Conservation (phyloP, 1,140 invertebrate genomes). For the Hestina assimilis region DNA sequence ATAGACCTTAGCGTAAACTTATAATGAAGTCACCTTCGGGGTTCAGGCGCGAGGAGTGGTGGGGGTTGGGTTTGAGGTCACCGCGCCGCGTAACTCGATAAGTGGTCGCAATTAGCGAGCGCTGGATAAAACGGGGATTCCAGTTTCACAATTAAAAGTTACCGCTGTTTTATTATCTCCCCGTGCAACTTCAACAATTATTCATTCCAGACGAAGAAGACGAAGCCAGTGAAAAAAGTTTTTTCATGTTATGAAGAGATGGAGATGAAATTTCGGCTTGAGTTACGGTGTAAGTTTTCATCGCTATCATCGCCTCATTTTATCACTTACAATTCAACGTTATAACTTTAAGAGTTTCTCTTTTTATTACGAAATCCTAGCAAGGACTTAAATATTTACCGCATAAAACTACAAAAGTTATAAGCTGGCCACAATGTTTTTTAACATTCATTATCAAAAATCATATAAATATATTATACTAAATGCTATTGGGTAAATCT, state of each 20-base stretch:
- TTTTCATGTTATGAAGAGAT: constrained; percentile 1
- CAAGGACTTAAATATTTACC: no score
- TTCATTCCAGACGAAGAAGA: constrained; percentile 17
- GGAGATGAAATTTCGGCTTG: constrained; percentile 3
- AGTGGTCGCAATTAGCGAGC: constrained; percentile 27
- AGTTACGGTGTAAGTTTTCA: not conserved
- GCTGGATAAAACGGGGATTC: constrained; percentile 13
- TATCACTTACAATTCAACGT: not conserved
- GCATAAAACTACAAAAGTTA: no score
- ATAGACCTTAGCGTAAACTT: constrained; percentile 8
- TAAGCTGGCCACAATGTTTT: no score
- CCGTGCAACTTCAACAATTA: constrained; percentile 30
- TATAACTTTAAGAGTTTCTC: not conserved
- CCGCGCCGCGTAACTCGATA: constrained; percentile 24
- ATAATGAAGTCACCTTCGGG: constrained; percentile 15
- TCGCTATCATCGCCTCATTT: not conserved
- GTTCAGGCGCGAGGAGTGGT: not conserved
- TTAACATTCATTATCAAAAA: no score
- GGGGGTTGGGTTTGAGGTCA: not conserved
- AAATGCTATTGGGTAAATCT: no score
- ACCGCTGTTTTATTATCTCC: constrained; percentile 30
- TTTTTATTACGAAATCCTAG: no score
- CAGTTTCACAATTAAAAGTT: constrained; percentile 35
- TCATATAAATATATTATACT: no score
- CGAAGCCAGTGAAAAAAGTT: constrained; percentile 7